phyloP scores from a whole-genome alignment of 2,113 vertebrate species.

The Chloebia gouldiae region DNA sequence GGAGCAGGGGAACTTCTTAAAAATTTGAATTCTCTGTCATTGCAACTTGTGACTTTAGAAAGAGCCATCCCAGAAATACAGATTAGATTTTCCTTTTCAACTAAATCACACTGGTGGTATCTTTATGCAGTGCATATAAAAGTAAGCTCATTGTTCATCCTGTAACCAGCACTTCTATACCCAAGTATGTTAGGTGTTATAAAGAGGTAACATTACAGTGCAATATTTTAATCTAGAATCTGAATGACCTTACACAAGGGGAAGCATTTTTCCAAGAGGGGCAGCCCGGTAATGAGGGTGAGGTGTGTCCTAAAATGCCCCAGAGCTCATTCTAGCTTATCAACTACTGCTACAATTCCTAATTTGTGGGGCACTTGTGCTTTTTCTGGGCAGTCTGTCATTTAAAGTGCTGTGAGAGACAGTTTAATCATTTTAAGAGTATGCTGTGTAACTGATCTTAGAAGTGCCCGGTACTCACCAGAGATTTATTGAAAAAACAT shows the following conservation, averaged over 20 bases:
- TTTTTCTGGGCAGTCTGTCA: slow-evolving; percentile 62
- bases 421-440: slow-evolving; percentile 66
- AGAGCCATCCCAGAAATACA: neutral
- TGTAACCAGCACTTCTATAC: neutral
- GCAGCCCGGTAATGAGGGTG: slow-evolving; percentile 45
- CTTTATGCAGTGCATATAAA: neutral
- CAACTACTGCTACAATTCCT: slow-evolving; percentile 47
- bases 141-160: slow-evolving; percentile 1
- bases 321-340: slow-evolving; percentile 52
- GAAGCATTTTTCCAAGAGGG: slow-evolving; percentile 42
- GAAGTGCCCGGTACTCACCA: slow-evolving; percentile 23
- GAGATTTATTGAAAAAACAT: slow-evolving; percentile 68
- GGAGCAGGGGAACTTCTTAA: neutral
- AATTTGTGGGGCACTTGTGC: slow-evolving; percentile 58
- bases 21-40: slow-evolving; percentile 21
- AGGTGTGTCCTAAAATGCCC: slow-evolving; percentile 53
- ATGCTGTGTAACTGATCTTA: slow-evolving; percentile 58
- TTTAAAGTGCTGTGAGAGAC: slow-evolving; percentile 56
- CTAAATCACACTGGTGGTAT: neutral
- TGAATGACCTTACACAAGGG: slow-evolving; percentile 59
- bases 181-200: neutral
- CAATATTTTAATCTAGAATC: slow-evolving; percentile 47
- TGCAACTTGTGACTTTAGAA: neutral
- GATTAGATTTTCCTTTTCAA: slow-evolving; percentile 13
- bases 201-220: slow-evolving; percentile 16